phyloP scores from a whole-genome alignment of 2,888 invertebrate genomes.

The Hipparchia sbordonii region DNA sequence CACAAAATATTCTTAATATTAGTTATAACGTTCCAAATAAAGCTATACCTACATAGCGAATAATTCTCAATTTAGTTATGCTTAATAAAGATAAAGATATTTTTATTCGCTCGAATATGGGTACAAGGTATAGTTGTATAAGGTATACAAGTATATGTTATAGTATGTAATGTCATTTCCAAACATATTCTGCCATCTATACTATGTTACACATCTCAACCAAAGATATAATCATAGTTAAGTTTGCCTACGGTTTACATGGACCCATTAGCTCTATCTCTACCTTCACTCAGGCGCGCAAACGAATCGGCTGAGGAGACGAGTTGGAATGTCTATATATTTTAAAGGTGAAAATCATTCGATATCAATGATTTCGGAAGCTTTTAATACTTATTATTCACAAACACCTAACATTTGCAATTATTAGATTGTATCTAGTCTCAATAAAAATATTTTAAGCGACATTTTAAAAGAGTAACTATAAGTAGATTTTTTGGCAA shows the following conservation, averaged over 20 bases:
- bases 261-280: neutral
- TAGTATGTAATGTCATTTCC: too few relatives aligned
- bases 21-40: too few relatives aligned
- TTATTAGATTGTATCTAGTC: neutral
- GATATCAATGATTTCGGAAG: slow-evolving; percentile 17
- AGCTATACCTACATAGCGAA: too few relatives aligned
- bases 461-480: neutral
- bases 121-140: too few relatives aligned
- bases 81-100: too few relatives aligned
- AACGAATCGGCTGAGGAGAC: neutral
- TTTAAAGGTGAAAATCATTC: slow-evolving; percentile 16
- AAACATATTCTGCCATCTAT: too few relatives aligned
- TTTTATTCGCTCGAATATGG: too few relatives aligned
- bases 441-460: neutral
- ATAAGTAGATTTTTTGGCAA: neutral
- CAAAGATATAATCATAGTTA: neutral
- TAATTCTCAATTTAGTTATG: too few relatives aligned
- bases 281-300: too few relatives aligned
- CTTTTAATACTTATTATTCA: slow-evolving; percentile 5
- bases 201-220: too few relatives aligned
- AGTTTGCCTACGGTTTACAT: neutral
- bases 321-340: neutral
- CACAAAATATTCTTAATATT: too few relatives aligned
- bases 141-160: too few relatives aligned
- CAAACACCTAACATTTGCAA: slow-evolving; percentile 4